phyloP scores from a whole-genome alignment of 2,113 vertebrate genomes.

The Psilopsiagon aymara region DNA sequence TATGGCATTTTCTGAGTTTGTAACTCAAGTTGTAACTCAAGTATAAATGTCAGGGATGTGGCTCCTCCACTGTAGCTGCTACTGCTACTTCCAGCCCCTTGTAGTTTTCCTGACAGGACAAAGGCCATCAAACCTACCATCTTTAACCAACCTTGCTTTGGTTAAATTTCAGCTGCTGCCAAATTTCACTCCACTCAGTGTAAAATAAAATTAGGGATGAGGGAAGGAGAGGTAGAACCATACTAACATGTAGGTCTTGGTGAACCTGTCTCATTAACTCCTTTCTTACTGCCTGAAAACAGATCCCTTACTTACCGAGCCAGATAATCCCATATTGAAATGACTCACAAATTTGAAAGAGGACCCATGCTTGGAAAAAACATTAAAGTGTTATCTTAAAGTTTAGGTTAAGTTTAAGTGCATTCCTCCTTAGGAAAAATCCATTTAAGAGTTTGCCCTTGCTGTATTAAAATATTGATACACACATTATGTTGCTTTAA shows the following conservation, averaged over 20 bases:
- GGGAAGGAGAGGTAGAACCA: neutral
- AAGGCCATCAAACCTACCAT: neutral
- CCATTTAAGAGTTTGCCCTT: neutral
- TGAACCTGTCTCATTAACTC: neutral
- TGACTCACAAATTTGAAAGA: neutral
- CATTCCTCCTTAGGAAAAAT: neutral
- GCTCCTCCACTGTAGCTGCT: neutral
- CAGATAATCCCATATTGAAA: neutral
- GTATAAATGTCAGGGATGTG: neutral
- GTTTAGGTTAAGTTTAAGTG: neutral
- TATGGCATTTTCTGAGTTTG: neutral
- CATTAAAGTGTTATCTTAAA: neutral
- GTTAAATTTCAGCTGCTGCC: neutral
- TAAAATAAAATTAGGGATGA: neutral
- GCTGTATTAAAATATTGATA: constrained; percentile 12
- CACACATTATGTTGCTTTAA: neutral
- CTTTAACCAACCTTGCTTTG: neutral
- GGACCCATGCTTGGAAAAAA: neutral
- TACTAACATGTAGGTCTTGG: neutral
- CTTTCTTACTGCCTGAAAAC: neutral
- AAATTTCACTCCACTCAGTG: neutral
- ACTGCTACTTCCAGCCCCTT: neutral
- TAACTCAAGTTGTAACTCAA: neutral
- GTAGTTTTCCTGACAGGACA: neutral
- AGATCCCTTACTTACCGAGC: neutral